A percentile compares a stretch with the other conserved stretches of the same genome.
These are phyloP conservation scores for Holocentrus rufus DNA, from an alignment of 2,797 vertebrate genomes.

Conservation along the genomic window DNA sequence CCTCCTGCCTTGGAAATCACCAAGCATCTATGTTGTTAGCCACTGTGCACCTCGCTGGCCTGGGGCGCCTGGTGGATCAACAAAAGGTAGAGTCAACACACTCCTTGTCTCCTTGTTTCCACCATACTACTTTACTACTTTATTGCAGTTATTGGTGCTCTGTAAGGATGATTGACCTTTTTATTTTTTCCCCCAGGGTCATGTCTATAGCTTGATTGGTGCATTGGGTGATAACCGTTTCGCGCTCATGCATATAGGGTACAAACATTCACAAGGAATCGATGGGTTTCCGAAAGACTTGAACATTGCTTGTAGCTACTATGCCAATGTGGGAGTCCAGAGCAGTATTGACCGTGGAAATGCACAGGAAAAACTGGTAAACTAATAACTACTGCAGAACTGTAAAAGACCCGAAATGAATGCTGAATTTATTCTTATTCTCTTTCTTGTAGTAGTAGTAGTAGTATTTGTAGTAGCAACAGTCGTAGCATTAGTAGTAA, in stretches of 20 bases:
- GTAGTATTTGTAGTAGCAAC: too few species aligned
- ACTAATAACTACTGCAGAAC: background rate
- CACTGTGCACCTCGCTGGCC: conserved; percentile 85
- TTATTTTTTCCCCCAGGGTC: conserved; percentile 83
- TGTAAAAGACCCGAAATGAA: background rate
- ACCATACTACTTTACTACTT: background rate
- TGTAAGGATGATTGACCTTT: conserved; percentile 3
- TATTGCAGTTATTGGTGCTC: background rate
- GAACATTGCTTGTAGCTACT: conserved; percentile 89
- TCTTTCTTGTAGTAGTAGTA: too few species aligned
- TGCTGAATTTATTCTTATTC: too few species aligned
- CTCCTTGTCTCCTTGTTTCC: background rate
- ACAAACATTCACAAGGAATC: conserved; percentile 91
- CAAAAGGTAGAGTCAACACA: conserved; percentile 80
- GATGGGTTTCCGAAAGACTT: conserved; percentile 88
- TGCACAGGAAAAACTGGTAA: conserved; percentile 67
- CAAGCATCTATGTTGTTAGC: conserved; percentile 90
- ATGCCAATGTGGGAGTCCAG: conserved; percentile 87
- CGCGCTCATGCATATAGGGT: conserved; percentile 92
- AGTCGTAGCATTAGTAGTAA: background rate
- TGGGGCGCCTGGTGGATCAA: conserved; percentile 79
- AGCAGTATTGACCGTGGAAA: conserved; percentile 80
- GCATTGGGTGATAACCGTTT: conserved; percentile 86
- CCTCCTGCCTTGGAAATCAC: conserved; percentile 90
- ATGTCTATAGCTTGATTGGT: conserved; percentile 91